Conservation (phyloP, 1,140 invertebrate genomes). For the Papilio polyxenes region DNA sequence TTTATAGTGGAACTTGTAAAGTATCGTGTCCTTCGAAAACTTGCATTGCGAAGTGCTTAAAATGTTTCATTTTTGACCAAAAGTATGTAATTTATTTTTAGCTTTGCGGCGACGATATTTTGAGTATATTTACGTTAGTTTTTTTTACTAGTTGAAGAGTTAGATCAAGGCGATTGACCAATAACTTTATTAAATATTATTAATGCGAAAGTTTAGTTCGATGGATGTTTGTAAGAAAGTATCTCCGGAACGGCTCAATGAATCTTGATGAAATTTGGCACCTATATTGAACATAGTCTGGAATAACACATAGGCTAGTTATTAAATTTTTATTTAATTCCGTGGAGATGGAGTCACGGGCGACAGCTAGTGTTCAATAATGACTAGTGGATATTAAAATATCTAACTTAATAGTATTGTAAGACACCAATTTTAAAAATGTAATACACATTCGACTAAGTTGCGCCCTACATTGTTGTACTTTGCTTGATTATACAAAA, state of each 20-base stretch:
- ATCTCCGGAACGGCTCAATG: too few species aligned
- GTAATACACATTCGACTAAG: neutral
- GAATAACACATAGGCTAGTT: too few species aligned
- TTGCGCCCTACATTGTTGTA: slow-evolving; percentile 1
- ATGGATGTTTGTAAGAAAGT: too few species aligned
- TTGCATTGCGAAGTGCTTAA: slow-evolving; percentile 2
- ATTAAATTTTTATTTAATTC: too few species aligned
- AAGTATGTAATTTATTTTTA: neutral
- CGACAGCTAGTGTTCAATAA: neutral
- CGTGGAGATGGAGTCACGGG: too few species aligned
- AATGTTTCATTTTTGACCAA: neutral
- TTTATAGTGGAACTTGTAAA: slow-evolving; percentile 23
- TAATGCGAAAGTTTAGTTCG: too few species aligned
- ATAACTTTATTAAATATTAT: neutral
- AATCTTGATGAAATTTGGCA: too few species aligned
- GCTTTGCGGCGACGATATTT: neutral
- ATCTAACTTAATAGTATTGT: neutral
- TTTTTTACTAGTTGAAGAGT: neutral
- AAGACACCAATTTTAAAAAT: neutral
- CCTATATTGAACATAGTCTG: too few species aligned
- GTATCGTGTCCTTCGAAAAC: slow-evolving; percentile 6
- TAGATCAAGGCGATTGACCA: neutral
- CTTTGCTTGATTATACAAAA: slow-evolving; percentile 15
- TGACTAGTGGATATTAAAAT: neutral
- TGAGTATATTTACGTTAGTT: neutral